phyloP scores from a whole-genome alignment of 2,797 vertebrate species.

The Argentina silus region DNA sequence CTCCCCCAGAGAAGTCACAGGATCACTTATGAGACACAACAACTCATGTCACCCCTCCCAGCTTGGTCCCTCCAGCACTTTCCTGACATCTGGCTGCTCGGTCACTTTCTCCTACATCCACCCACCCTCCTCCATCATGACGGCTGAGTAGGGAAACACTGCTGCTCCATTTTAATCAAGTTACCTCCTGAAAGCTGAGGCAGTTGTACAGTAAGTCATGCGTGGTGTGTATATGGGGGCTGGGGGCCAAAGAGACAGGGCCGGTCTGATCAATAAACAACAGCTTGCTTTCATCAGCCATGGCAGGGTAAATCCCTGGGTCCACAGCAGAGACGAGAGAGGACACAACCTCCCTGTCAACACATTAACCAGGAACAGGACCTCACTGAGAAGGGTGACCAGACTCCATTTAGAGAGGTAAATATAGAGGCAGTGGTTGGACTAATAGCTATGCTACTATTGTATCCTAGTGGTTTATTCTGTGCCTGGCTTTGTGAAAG shows the following conservation, averaged over 20 bases:
- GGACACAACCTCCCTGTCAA: conserved; percentile 15
- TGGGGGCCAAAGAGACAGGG: conserved; percentile 13
- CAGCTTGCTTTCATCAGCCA: conserved; percentile 57
- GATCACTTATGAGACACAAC: conserved; percentile 26
- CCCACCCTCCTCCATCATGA: conserved; percentile 4
- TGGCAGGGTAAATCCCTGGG: conserved; percentile 35
- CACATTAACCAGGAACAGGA: conserved; percentile 4
- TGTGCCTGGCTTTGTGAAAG: too few relatives aligned
- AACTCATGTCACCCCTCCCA: conserved; percentile 14
- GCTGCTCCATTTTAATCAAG: background rate
- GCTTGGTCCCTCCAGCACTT: conserved; percentile 1
- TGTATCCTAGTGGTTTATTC: too few relatives aligned
- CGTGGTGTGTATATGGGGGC: background rate
- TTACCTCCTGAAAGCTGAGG: conserved; percentile 21
- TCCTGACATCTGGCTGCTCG: background rate
- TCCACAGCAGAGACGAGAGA: conserved; percentile 4
- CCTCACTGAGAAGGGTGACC: background rate
- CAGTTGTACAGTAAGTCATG: conserved; percentile 6
- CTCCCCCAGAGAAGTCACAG: conserved; percentile 32
- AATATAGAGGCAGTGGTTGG: background rate
- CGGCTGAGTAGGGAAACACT: background rate
- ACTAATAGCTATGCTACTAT: too few relatives aligned
- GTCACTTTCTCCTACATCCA: background rate
- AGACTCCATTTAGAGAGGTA: background rate
- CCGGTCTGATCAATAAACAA: conserved; percentile 64